phyloP scores from a whole-genome alignment of 2,113 vertebrate genomes.

The Rhinoptilus africanus region DNA sequence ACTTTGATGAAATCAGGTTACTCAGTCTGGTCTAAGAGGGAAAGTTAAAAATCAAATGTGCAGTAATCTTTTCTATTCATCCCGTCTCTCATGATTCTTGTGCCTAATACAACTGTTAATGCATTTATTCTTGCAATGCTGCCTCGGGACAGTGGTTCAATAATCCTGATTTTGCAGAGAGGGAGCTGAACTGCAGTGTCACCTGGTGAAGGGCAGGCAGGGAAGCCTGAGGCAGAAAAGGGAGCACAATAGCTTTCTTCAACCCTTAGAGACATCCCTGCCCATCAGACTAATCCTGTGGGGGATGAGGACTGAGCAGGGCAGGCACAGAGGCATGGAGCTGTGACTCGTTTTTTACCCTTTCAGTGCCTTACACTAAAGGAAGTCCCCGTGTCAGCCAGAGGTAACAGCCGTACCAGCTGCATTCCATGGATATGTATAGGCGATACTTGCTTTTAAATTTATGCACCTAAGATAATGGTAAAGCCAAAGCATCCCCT shows the following conservation, averaged over 20 bases:
- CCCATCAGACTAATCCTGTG: not conserved
- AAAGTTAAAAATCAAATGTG: not conserved
- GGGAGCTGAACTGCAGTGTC: not conserved
- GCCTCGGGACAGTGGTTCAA: not conserved
- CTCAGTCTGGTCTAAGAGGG: not conserved
- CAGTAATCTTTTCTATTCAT: not conserved
- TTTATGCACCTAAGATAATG: not conserved
- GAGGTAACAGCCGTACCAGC: not conserved
- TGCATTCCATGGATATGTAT: fast-evolving
- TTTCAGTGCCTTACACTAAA: fast-evolving
- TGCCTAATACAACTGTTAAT: not conserved
- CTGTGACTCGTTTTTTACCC: not conserved
- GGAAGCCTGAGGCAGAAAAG: not conserved
- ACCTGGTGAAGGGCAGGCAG: not conserved
- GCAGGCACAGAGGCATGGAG: not conserved
- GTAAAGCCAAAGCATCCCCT: not conserved
- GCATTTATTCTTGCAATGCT: not conserved
- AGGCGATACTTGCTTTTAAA: not conserved
- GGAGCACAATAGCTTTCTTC: not conserved
- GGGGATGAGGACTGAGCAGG: not conserved
- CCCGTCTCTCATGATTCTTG: not conserved
- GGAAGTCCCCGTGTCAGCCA: not conserved
- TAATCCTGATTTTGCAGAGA: not conserved
- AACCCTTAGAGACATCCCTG: not conserved
- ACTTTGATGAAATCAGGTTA: not conserved